Evolutionary conservation across 2,888 invertebrate species (phyloP), one percentile per base, ranked within the genome.

Genomic region (Hoplodrina blanda): DNA sequence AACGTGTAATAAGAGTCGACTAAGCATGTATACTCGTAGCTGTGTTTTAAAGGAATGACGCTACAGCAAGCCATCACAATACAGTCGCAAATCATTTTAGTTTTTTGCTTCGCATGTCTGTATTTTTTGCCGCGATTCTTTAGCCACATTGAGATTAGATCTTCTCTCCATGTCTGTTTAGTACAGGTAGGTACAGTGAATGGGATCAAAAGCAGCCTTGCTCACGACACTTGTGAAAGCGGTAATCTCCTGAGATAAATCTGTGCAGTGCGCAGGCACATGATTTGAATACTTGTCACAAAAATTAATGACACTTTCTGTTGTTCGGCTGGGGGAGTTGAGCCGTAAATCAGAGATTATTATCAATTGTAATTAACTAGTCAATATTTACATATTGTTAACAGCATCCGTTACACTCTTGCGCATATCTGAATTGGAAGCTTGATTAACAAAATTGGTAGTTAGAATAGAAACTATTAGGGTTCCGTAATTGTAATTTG

Each of bases 181-280:
- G 55, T 74, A 57, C 15, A 49, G 41, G 11, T 25, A 46, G n/a
- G 61, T 61, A 61, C 78, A 72, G 66, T 82, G 79, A 78, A 72
- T 82, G 82, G 64, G 73, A 76, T 76, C 83, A 83, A 50, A 73
- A 75, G 70, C 81, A 69, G 67, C 69, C 73, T 63, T 49, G 82
- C 67, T 67, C 87, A 86, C 84, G 83, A 85, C 80, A 85, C 85
- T 85, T 82, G 85, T 83, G 85, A 85, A 87, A 85, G 85, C 77
- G 44, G 70, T 87, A 85, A 85, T 85, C 87, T 85, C 68, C 59
- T 67, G 72, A 82, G 82, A 87, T 80, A 76, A 81, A 85, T 87
- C 85, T 85, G 70, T 73, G 79, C 72, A 57, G 78, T 85, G 73
- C 73, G 78, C 74, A 63, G 56, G 82, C 79, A 76, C 82, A 78